phyloP scores from a whole-genome alignment of 2,888 invertebrate genomes.

The Volucella inflata region DNA sequence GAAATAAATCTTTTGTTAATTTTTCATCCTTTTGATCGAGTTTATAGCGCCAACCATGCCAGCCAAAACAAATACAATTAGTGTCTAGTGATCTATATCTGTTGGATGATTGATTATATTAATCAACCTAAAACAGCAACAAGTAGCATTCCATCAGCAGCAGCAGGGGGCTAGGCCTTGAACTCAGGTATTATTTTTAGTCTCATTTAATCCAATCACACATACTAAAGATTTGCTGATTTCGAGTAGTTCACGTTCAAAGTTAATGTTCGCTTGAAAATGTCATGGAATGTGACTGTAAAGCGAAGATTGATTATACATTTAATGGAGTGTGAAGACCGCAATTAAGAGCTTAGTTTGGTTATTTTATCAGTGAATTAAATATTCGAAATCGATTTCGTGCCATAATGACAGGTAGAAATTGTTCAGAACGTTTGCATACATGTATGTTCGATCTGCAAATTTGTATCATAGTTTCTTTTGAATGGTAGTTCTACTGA shows the following conservation, averaged over 20 bases:
- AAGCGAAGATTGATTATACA: slow-evolving; percentile 29
- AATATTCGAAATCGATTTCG: no score
- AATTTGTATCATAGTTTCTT: no score
- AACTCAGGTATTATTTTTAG: slow-evolving; percentile 55
- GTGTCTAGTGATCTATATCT: slow-evolving; percentile 59
- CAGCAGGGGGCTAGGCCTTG: slow-evolving; percentile 27
- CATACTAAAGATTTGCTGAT: slow-evolving; percentile 13
- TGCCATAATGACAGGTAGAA: no score
- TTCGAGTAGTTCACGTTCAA: slow-evolving; percentile 36
- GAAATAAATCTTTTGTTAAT: slow-evolving; percentile 48
- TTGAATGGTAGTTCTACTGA: no score
- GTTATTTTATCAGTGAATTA: no score
- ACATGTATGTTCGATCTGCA: no score
- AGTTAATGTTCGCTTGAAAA: slow-evolving; percentile 3
- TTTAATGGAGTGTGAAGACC: slow-evolving; percentile 27
- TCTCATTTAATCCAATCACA: slow-evolving; percentile 22
- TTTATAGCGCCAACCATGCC: slow-evolving; percentile 1
- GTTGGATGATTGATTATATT: slow-evolving; percentile 59
- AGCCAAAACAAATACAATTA: slow-evolving; percentile 19
- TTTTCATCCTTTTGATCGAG: neutral
- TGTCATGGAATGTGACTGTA: slow-evolving; percentile 22
- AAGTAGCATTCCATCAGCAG: slow-evolving; percentile 20
- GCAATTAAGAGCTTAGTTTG: neutral
- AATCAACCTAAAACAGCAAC: slow-evolving; percentile 22
- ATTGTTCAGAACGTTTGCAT: no score